Evolutionary conservation across 1,140 invertebrate species (phyloP).

Genomic region (Rhyacophila brunnea): DNA sequence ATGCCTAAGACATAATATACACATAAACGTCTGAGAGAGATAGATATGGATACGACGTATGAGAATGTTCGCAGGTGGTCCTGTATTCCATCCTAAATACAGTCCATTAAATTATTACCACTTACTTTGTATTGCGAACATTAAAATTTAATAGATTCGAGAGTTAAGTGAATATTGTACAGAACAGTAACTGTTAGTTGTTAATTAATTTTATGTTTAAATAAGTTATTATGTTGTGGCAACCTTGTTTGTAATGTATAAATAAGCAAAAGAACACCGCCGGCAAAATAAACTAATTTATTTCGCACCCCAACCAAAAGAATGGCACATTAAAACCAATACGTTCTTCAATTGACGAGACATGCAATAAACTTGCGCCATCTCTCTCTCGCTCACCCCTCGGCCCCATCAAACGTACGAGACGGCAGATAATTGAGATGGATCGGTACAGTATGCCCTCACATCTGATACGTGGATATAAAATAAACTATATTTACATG

Average conservation of each 20-base stretch:
- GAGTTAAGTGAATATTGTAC: too few species aligned
- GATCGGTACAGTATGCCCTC: constrained; percentile 9
- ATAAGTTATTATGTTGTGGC: neutral
- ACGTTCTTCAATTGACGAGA: constrained; percentile 5
- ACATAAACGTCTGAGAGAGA: too few species aligned
- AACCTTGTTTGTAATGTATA: constrained; percentile 19
- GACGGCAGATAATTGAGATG: constrained; percentile 19
- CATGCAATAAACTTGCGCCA: constrained; percentile 5
- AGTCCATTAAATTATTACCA: too few species aligned
- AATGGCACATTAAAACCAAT: constrained; percentile 27
- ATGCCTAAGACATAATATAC: too few species aligned
- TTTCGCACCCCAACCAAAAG: constrained; percentile 15
- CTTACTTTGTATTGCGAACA: too few species aligned
- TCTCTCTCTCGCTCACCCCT: constrained; percentile 3
- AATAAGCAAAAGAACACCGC: constrained; percentile 27
- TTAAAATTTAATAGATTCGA: too few species aligned
- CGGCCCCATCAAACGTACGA: neutral
- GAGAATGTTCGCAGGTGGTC: too few species aligned
- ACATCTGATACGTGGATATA: too few species aligned
- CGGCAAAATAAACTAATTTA: constrained; percentile 31
- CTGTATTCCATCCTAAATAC: too few species aligned
- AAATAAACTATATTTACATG: too few species aligned
- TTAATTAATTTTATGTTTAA: neutral
- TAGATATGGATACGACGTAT: too few species aligned
- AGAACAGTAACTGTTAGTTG: too few species aligned